Base-by-base conservation (phyloP, 2,888 invertebrate species). In the Drosophila atroscutellata region DNA sequence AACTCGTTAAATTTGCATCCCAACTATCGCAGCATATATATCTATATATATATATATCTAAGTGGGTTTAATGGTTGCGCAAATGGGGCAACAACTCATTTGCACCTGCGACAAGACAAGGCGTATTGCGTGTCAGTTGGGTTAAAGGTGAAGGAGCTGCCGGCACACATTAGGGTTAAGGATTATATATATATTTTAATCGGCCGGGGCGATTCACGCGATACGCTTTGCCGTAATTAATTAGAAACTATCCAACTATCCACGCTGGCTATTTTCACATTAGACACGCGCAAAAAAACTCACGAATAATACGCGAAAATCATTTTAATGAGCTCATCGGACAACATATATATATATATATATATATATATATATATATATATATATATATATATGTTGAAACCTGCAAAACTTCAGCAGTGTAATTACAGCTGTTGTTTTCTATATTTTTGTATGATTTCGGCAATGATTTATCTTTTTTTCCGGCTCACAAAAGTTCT, bases 261-360 rank as follows among this genome's bases (percentile, higher is more conserved):
- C 37, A 24, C 58, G 49, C 37, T 32, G 57, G 56, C 51, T 66
- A 71, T 66, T 66, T 61, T 58, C 60, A 68, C 68, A 65, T 65
- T 70, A 34, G 70, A 71, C 70, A 69, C 61, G 60, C 55, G 58
- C 51, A 51, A 39, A 54, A 54, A 54, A 45, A 24, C 18, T 9
- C 32, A 55, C 61, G 42, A 54, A 72, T 60, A 69, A 72, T 58
- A 54, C 58, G 56, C 69, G 45, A 80, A 81, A 77, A 85, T 80
- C 45, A 72, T 80, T 87, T 75, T 82, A 85, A 85, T 85, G 77
- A 82, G 80, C 80, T 84, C 85, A 84, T 87, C 77, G 61, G 45
- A 45, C 42, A 51, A 37, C 3, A 26, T 26, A 26, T 26, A 26
- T 26, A 26, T 26, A 26, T 26, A 26, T 26, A 26, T 26, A 26